Evolutionary conservation across 2,113 vertebrate genomes (phyloP), one percentile per base, ranked within the genome.

Genomic region (Centropristis striata): DNA sequence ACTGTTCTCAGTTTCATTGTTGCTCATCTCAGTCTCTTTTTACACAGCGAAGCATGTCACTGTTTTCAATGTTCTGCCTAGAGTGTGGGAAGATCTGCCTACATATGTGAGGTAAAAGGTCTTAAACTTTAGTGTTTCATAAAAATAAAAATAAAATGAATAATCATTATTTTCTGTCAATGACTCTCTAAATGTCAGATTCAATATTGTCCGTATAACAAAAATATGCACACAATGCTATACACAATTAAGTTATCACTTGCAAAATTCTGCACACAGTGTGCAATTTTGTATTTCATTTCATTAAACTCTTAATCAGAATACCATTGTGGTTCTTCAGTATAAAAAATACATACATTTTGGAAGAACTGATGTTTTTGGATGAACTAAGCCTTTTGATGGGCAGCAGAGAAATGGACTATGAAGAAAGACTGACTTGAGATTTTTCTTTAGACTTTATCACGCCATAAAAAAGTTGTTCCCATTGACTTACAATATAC

Each of bases 1-100:
- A 44, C 49, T 18, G 16, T n/a, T 88, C 53, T 82, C 68, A 51
- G 81, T 87, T 84, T 87, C 75, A 5, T 2, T 78, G 10, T 80
- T 51, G 46, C 66, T 88, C 83, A 85, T 55, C 54, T 70, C 10
- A 1, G 32, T 58, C 63, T 44, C 27, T 12, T 10, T 64, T 79
- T 41, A 47, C 14, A 51, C 49, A 53, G 44, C 61, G 61, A 42
- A 54, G 51, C 11, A 14, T 63, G 37, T 25, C 49, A 16, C 16
- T 65, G 20, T 66, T 78, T 63, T 86, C 28, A 42, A 6, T 23
- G 4, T 20, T 13, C 12, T 57, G 14, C n/a, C 2, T 9, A 32
- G 12, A 23, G 20, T 25, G 69, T 58, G 50, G 69, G 64, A 78
- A 68, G 37, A 32, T 59, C 70, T 42, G 41, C 49, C 68, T 10